phyloP scores from a whole-genome alignment of 30 jellyfish, hydroid and myxozoan species.

The Turritopsis rubra region DNA sequence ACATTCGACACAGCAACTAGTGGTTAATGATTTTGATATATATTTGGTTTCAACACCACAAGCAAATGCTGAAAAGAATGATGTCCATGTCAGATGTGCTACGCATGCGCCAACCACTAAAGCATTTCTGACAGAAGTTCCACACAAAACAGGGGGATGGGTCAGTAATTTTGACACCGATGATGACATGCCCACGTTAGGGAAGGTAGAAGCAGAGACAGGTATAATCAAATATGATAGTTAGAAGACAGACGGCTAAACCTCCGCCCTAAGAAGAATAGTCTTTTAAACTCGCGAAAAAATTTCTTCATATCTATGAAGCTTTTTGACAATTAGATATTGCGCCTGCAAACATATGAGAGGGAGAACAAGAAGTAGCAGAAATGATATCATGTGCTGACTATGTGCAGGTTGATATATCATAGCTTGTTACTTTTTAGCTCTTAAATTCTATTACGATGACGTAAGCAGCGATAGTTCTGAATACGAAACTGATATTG shows the following conservation, averaged over 20 bases:
- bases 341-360: too few species aligned
- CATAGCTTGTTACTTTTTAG: too few species aligned
- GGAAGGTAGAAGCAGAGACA: background rate
- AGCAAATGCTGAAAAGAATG: background rate
- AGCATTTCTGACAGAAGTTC: background rate
- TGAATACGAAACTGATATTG: slow-evolving; percentile 43
- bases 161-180: background rate
- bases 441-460: background rate
- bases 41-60: background rate
- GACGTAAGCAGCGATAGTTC: background rate
- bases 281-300: too few species aligned
- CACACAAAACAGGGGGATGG: background rate
- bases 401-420: too few species aligned
- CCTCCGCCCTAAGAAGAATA: too few species aligned
- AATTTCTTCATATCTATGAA: too few species aligned
- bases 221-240: background rate
- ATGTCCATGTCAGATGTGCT: background rate
- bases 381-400: too few species aligned
- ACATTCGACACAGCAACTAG: background rate
- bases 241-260: too few species aligned
- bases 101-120: too few species aligned
- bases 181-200: background rate
- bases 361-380: too few species aligned
- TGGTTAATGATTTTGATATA: background rate
- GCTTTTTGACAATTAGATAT: too few species aligned